Evolutionary conservation across 2,888 invertebrate genomes (phyloP).

Genomic region (Celastrina argiolus): DNA sequence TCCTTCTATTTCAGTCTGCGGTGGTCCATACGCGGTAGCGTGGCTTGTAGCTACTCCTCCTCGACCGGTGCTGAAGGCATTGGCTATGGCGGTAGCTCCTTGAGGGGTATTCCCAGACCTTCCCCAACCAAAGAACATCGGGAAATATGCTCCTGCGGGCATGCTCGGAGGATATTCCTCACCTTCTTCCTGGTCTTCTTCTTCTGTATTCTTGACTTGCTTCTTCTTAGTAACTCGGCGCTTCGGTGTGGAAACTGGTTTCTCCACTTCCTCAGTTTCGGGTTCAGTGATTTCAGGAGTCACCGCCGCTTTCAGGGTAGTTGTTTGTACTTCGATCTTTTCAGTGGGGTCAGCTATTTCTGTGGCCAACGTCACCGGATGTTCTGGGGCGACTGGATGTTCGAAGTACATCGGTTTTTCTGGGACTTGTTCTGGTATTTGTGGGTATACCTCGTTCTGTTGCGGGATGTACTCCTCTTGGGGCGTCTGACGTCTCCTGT

Average conservation of each 20-base stretch:
- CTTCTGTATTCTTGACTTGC: slow-evolving; percentile 55
- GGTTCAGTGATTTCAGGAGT: slow-evolving; percentile 58
- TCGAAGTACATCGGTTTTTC: slow-evolving; percentile 39
- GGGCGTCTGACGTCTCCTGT: slow-evolving; percentile 61
- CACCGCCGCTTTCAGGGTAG: slow-evolving; percentile 47
- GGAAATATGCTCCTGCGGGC: slow-evolving; percentile 80
- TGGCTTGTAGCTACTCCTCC: slow-evolving; percentile 85
- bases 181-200: slow-evolving; percentile 74
- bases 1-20: slow-evolving; percentile 53
- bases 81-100: slow-evolving; percentile 83
- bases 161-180: slow-evolving; percentile 66
- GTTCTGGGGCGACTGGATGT: slow-evolving; percentile 25
- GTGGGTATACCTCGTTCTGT: slow-evolving; percentile 61
- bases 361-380: slow-evolving; percentile 45
- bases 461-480: slow-evolving; percentile 57
- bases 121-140: slow-evolving; percentile 79
- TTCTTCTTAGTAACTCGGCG: slow-evolving; percentile 62
- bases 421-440: slow-evolving; percentile 41
- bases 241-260: slow-evolving; percentile 43
- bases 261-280: slow-evolving; percentile 58
- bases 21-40: slow-evolving; percentile 83
- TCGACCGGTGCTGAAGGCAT: slow-evolving; percentile 84
- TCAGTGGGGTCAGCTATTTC: slow-evolving; percentile 56
- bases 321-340: slow-evolving; percentile 49
- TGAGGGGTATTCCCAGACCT: slow-evolving; percentile 68